Evolutionary conservation across 2,113 vertebrate genomes (phyloP).

Genomic region (Verasper variegatus): DNA sequence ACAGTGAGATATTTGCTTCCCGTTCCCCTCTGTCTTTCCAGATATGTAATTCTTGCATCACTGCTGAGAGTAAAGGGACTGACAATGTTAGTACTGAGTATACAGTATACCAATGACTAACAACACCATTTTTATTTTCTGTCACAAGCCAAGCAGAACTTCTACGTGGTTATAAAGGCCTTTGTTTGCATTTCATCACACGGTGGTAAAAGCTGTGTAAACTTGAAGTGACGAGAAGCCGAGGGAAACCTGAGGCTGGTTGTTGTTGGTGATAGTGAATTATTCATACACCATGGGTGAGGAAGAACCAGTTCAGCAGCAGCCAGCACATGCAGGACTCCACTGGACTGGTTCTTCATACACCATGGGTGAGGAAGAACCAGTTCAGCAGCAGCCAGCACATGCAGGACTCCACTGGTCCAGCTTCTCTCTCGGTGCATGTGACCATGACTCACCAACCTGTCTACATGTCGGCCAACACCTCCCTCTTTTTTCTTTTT

Average conservation of each 20-base stretch:
- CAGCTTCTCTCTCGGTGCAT: slow-evolving; percentile 21
- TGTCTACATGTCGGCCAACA: not conserved
- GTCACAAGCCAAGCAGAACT: not conserved
- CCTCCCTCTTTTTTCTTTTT: not conserved
- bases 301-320: not conserved
- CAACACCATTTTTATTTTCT: not conserved
- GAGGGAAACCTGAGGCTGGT: not conserved
- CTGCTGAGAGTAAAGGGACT: not conserved
- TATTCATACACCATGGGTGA: slow-evolving; percentile 21
- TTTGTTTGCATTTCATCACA: not conserved
- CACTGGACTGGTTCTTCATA: no score
- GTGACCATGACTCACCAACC: slow-evolving; percentile 37
- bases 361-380: not conserved
- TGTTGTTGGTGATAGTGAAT: slow-evolving; percentile 16
- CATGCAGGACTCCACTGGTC: slow-evolving; percentile 37
- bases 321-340: slow-evolving; percentile 21
- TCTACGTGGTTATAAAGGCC: not conserved
- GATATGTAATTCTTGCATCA: not conserved
- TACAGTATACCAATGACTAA: not conserved
- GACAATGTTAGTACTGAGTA: not conserved
- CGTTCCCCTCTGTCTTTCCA: not conserved
- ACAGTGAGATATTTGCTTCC: not conserved
- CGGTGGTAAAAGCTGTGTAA: not conserved
- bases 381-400: not conserved
- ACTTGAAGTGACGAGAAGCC: not conserved